These are phyloP conservation scores for Microchrysa polita DNA, from an alignment of 2,888 invertebrate species.

Conservation along the genomic window DNA sequence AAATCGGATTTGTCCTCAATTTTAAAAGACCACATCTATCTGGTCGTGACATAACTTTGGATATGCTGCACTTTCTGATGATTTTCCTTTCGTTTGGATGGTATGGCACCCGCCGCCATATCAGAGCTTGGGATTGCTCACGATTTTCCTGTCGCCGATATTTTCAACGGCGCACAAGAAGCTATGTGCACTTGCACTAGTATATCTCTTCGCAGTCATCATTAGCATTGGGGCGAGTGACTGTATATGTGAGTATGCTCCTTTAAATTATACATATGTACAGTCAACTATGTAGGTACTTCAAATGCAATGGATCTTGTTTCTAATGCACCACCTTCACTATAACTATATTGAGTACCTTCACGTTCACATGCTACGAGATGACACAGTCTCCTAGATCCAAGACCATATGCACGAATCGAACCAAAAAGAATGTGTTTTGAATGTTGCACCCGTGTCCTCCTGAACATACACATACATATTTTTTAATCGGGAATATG, in stretches of 20 bases:
- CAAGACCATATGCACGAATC: too few relatives aligned
- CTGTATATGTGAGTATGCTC: conserved; percentile 8
- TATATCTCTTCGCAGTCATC: too few relatives aligned
- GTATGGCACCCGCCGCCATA: background rate
- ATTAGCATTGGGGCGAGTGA: background rate
- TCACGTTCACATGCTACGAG: background rate
- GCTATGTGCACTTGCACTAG: too few relatives aligned
- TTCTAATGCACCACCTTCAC: conserved; percentile 26
- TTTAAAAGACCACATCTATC: background rate
- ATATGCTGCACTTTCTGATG: conserved; percentile 35
- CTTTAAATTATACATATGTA: conserved; percentile 3
- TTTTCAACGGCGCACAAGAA: background rate
- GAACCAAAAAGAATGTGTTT: conserved; percentile 2
- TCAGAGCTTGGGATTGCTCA: background rate
- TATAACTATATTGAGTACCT: too few relatives aligned
- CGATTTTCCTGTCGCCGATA: conserved; percentile 35
- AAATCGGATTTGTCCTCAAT: conserved; percentile 37
- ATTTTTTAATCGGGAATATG: background rate
- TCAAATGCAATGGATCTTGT: background rate
- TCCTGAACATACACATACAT: background rate
- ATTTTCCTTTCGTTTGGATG: conserved; percentile 34
- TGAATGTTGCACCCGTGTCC: conserved; percentile 26
- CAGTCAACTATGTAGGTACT: background rate
- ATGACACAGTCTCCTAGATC: background rate
- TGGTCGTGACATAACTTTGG: conserved; percentile 40